A percentile compares a stretch with the other conserved stretches of the same genome.
phyloP scores from a whole-genome alignment of 2,113 vertebrate species.

The Pterocles gutturalis region DNA sequence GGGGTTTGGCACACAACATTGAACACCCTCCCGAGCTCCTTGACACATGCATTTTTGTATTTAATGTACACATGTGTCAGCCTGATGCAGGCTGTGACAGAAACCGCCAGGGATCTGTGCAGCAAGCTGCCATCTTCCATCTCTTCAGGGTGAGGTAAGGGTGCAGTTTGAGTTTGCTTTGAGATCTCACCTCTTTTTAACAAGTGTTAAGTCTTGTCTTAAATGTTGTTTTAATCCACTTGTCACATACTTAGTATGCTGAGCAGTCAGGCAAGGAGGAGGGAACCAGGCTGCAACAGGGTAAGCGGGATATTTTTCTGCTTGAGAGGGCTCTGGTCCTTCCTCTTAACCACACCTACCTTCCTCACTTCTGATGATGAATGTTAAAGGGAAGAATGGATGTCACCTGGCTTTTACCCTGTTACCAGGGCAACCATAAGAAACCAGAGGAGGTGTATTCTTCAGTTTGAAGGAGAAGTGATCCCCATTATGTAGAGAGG shows the following conservation, averaged over 20 bases:
- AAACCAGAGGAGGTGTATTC: neutral
- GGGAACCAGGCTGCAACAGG: neutral
- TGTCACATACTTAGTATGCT: neutral
- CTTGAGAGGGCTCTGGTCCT: neutral
- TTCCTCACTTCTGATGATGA: neutral
- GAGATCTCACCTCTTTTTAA: neutral
- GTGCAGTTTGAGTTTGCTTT: neutral
- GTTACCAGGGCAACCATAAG: neutral
- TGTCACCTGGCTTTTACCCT: neutral
- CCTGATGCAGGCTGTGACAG: neutral
- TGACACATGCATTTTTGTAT: neutral
- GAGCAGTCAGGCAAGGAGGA: neutral
- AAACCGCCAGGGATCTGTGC: neutral
- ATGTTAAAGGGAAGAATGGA: neutral
- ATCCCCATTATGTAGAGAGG: neutral
- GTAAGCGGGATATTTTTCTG: neutral
- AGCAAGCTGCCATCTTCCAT: neutral
- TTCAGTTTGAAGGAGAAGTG: neutral
- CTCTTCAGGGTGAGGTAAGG: neutral
- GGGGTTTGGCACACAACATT: neutral
- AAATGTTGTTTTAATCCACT: conserved; percentile 25
- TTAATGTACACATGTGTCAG: neutral
- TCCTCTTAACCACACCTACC: neutral
- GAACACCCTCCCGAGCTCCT: neutral
- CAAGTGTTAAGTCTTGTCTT: neutral